Evolutionary conservation across 1,140 invertebrate genomes (phyloP), one percentile per base, ranked within the genome.

Genomic region (Atta texana): DNA sequence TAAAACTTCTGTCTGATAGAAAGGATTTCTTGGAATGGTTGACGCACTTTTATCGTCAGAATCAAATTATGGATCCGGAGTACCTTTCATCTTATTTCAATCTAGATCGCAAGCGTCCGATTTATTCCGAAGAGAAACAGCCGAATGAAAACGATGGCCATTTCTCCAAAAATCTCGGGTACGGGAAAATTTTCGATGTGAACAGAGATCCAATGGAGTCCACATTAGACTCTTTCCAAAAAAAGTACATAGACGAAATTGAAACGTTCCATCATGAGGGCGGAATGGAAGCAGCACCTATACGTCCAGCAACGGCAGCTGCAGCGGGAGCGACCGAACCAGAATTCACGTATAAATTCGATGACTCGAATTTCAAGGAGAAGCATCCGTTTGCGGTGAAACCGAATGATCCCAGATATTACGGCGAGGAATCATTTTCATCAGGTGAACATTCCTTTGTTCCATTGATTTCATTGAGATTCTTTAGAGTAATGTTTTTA

Each of bases 391-490:
- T 95, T 63, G 95, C 95, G 0, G 92, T 95, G 6, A 92, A 90
- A 14, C 95, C 95, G 2, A 94, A 95, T 28, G 94, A 96, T 87
- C 94, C 94, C 0, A 93, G 94, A 74, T 96, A 93, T 86, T 95
- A 95, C 63, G 75, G 92, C 39, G 86, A 92, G 0, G 24, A 12
- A 7, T 34, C 75, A 10, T 88, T 90, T 51, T 68, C 31, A 1
- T 59, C 68, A 1, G 87, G 89, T 92, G 80, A 72, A 75, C 28
- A 68, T 78, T 64, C 12, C 39, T 44, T 10, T 44, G 39, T 1
- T 28, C 21, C 5, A 12, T 53, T 39, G 31, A 34, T 7, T 39
- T 39, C 34, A 7, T 7, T 12, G 1, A 1, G 7, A 49, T 51
- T 0, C 1, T 18, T n/a, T 21, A 49, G 28, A 78, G 14, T 16